phyloP scores from a whole-genome alignment of 2,888 invertebrate species.

The Dilophus febrilis region DNA sequence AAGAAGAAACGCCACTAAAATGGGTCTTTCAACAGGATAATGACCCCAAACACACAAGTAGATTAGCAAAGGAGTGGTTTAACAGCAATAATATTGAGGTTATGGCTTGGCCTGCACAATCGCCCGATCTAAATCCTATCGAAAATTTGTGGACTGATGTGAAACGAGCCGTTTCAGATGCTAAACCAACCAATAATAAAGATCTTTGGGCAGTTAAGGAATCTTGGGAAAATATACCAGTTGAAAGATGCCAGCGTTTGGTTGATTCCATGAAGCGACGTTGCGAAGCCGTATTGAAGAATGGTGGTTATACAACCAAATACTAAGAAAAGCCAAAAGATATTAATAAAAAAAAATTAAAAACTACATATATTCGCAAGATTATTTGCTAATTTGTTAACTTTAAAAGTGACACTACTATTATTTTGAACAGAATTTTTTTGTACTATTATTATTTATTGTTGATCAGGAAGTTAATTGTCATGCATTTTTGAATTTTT shows the following conservation, averaged over 20 bases:
- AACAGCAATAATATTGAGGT: conserved; percentile 7
- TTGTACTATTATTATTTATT: no score
- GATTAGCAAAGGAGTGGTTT: conserved; percentile 8
- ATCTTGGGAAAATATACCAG: conserved; percentile 2
- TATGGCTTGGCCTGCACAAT: conserved; percentile 9
- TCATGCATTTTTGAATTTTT: no score
- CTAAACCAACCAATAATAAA: conserved; percentile 1
- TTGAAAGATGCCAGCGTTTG: conserved; percentile 1
- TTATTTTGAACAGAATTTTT: no score
- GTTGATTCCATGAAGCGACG: conserved; percentile 3
- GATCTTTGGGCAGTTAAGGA: conserved; percentile 1
- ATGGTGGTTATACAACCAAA: conserved; percentile 2
- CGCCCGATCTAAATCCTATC: conserved; percentile 11
- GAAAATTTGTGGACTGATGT: conserved; percentile 9
- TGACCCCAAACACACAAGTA: conserved; percentile 9
- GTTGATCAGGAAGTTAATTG: no score
- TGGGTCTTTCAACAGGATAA: conserved; percentile 12
- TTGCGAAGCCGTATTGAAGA: conserved; percentile 1
- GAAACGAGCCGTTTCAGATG: background rate
- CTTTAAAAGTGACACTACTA: no score
- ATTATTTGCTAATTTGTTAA: no score
- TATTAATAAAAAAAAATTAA: no score
- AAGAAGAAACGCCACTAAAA: conserved; percentile 10
- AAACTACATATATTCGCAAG: no score
- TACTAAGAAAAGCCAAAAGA: background rate